Evolutionary conservation across 1,140 invertebrate genomes (phyloP).

Genomic region (Monochamus saltuarius): DNA sequence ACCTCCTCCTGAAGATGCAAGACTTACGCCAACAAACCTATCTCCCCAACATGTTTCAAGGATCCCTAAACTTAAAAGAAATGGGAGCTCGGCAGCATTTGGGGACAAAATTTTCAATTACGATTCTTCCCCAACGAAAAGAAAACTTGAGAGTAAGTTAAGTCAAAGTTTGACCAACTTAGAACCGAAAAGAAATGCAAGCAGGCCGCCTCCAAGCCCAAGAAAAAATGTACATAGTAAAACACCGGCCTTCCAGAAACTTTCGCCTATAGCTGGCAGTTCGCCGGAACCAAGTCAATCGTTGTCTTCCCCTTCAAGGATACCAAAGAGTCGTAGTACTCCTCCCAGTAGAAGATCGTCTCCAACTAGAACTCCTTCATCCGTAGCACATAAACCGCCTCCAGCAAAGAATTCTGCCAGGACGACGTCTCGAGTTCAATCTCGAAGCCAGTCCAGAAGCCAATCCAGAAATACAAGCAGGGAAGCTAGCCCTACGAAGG

Average conservation of each 20-base stretch:
- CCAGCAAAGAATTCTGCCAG: background rate
- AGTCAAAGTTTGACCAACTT: slow-evolving; percentile 48
- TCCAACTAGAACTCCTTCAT: slow-evolving; percentile 25
- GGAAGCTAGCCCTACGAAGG: slow-evolving; percentile 40
- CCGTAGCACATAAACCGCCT: slow-evolving; percentile 8
- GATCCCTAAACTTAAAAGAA: slow-evolving; percentile 35
- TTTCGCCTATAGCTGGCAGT: slow-evolving; percentile 48
- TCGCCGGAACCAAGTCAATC: slow-evolving; percentile 49
- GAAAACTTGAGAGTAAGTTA: slow-evolving; percentile 31
- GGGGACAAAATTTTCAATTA: slow-evolving; percentile 36
- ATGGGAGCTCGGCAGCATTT: slow-evolving; percentile 29
- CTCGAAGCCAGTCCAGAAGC: slow-evolving; percentile 29
- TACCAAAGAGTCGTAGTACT: slow-evolving; percentile 41
- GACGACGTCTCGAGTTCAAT: slow-evolving; percentile 1
- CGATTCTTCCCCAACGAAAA: slow-evolving; percentile 16
- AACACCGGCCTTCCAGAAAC: slow-evolving; percentile 37
- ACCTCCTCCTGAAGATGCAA: slow-evolving; percentile 34
- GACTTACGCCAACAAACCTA: slow-evolving; percentile 9
- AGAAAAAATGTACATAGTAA: slow-evolving; percentile 17
- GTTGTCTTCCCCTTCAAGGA: slow-evolving; percentile 48
- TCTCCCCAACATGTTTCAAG: slow-evolving; percentile 29
- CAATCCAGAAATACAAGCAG: slow-evolving; percentile 34
- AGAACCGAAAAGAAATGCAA: slow-evolving; percentile 26
- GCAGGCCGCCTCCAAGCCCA: slow-evolving; percentile 38
- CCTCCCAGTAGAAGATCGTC: slow-evolving; percentile 43